Evolutionary conservation across 2,113 vertebrate genomes (phyloP).

Genomic region (Synchiropus splendidus): DNA sequence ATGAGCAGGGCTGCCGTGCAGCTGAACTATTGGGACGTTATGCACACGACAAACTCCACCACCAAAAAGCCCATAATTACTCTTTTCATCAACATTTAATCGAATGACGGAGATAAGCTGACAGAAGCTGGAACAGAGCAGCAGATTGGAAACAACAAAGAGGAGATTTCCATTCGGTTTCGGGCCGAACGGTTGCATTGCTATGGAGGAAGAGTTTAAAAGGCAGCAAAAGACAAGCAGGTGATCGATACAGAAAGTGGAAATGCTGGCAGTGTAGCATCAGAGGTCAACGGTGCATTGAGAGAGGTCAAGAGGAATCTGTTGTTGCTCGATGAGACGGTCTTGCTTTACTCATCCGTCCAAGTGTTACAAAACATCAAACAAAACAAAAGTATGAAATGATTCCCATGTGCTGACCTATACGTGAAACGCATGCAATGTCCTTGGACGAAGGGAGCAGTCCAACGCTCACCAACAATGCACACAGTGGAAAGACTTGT

Average conservation of each 20-base stretch:
- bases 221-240: neutral
- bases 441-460: too few species aligned
- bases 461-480: too few species aligned
- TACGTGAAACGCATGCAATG: too few species aligned
- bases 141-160: constrained; percentile 39
- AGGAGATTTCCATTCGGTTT: constrained; percentile 46
- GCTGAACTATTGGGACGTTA: too few species aligned
- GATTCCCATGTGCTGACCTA: too few species aligned
- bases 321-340: too few species aligned
- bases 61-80: constrained; percentile 29
- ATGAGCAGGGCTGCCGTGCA: too few species aligned
- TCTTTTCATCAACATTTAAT: constrained; percentile 23
- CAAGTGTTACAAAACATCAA: too few species aligned
- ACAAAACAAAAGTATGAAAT: too few species aligned
- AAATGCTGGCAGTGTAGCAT: constrained; percentile 10
- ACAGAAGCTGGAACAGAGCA: neutral
- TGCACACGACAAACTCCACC: constrained; percentile 15
- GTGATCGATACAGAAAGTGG: neutral
- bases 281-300: constrained; percentile 17
- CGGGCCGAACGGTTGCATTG: constrained; percentile 12
- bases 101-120: constrained; percentile 28
- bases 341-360: too few species aligned
- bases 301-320: constrained; percentile 23
- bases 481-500: too few species aligned
- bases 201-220: constrained; percentile 4